Evolutionary conservation across 2,797 vertebrate species (phyloP), one percentile per base, ranked within the genome.

Genomic region (Coreius guichenoti): DNA sequence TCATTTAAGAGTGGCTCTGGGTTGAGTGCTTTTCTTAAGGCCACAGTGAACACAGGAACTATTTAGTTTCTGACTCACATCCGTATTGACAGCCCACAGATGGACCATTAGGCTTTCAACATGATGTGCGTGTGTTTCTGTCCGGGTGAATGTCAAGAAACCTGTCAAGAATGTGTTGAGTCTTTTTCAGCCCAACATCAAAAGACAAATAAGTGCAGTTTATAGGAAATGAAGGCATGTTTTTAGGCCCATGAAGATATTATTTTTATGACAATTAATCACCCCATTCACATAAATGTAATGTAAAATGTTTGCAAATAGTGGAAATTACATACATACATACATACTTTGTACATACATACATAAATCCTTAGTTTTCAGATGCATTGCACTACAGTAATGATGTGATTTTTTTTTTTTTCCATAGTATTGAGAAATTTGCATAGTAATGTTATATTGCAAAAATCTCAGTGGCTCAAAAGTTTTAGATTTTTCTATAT

Each of bases 11-110:
- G 56, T 36, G 29, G 65, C 29, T 83, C 69, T 31, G 39, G 54
- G 26, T 47, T 82, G 51, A 82, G 54, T 61, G 51, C 68, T 58
- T 72, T 73, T 31, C 47, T 70, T 26, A 68, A 81, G 39, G 69
- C 51, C 58, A 63, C 54, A 74, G 43, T n/a, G 5, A 33, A 8
- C 39, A 63, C 68, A 31, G 26, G 5, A 45, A 45, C 36, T 81
- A 16, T 45, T 29, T 72, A 54, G 31, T n/a, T 56, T 39, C 31
- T 54, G 21, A 81, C 23, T 81, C 63, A 80, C 45, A 54, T 51
- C 19, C 29, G 45, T 54, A 69, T 26, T 39, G 65, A 8, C 49
- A 81, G 47, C 19, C 45, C 63, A 80, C 19, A 80, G 61, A 80
- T 14, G 19, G 45, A n/a, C 63, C 14, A 51, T 80, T 68, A 68